Conservation (phyloP, 2,888 invertebrate species). For the Cephonodes hylas region DNA sequence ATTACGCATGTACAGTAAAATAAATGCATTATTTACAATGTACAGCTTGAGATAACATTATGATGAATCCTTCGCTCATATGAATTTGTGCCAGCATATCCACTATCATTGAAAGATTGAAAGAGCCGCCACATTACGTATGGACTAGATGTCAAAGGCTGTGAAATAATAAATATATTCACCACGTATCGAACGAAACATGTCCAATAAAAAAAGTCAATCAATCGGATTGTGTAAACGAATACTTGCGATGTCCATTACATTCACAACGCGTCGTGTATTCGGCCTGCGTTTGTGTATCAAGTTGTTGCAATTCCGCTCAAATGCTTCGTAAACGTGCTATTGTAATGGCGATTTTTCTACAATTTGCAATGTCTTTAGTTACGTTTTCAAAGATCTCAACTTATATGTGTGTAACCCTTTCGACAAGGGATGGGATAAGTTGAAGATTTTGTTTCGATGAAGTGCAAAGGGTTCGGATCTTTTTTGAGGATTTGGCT, state of each 20-base stretch:
- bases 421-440: no score
- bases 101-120: no score
- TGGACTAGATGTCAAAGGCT: not conserved
- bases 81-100: not conserved
- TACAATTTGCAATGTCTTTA: no score
- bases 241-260: conserved; percentile 29
- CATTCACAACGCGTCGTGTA: conserved; percentile 61
- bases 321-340: conserved; percentile 46
- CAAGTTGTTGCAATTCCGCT: conserved; percentile 46
- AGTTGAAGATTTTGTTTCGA: no score
- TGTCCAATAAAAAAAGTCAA: not conserved
- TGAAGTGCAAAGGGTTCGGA: no score
- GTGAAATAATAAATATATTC: not conserved
- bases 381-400: no score
- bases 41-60: no score
- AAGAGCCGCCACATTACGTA: not conserved
- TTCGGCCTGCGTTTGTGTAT: conserved; percentile 60
- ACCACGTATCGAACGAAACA: not conserved
- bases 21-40: no score
- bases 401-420: no score
- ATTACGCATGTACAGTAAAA: no score
- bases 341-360: conserved; percentile 23
- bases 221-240: not conserved
- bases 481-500: no score
- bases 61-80: no score